Conservation (phyloP, 2,888 invertebrate genomes). For the Andrena haemorrhoa region DNA sequence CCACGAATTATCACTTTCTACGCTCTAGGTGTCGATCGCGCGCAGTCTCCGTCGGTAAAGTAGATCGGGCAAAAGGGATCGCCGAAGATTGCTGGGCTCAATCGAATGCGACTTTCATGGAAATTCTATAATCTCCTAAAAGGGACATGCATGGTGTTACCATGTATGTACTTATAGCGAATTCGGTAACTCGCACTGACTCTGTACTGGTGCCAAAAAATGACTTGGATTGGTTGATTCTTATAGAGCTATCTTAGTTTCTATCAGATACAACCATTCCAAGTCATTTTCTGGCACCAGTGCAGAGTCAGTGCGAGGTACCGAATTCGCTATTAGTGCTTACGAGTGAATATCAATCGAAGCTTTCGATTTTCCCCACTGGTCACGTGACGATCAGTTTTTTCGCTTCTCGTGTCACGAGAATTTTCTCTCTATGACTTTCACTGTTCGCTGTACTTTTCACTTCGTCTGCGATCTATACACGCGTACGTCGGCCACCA, state of each 20-base stretch:
- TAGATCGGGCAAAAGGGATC: conserved; percentile 29
- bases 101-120: background rate
- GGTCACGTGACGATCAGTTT: conserved; percentile 48
- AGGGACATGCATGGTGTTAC: background rate
- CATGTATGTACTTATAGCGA: background rate
- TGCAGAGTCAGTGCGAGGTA: too few relatives aligned
- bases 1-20: conserved; percentile 21
- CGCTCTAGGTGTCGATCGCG: conserved; percentile 44
- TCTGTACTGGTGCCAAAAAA: too few relatives aligned
- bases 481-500: conserved; percentile 29
- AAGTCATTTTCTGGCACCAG: too few relatives aligned
- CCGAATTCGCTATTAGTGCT: too few relatives aligned
- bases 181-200: too few relatives aligned
- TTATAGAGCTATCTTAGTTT: too few relatives aligned
- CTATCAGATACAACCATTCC: too few relatives aligned
- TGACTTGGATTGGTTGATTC: too few relatives aligned
- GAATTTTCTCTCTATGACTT: conserved; percentile 51
- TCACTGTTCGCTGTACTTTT: conserved; percentile 65
- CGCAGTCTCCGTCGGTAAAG: conserved; percentile 35
- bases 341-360: background rate
- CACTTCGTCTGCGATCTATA: conserved; percentile 57
- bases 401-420: conserved; percentile 50
- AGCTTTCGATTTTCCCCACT: conserved; percentile 18
- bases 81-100: background rate
- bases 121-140: background rate